Evolutionary conservation across 2,888 invertebrate species (phyloP).

Genomic region (Galeruca laticollis): DNA sequence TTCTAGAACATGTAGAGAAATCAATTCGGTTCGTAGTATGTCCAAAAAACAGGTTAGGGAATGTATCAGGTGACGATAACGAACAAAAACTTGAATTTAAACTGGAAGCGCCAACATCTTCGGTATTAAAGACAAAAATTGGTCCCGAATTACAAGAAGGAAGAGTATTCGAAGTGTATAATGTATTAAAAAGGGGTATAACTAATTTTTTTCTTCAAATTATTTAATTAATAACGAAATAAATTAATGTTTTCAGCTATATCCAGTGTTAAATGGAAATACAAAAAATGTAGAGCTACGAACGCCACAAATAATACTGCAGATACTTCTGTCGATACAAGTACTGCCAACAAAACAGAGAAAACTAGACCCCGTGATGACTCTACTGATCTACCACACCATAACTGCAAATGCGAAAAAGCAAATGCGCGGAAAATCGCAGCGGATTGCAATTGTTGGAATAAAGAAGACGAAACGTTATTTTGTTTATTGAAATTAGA

Average conservation of each 20-base stretch:
- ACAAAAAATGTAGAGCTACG: constrained; percentile 1
- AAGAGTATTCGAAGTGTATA: not conserved
- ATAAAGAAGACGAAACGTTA: constrained; percentile 37
- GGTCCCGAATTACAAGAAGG: not conserved
- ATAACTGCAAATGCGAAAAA: constrained; percentile 18
- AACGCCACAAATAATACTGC: not conserved
- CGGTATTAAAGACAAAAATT: not conserved
- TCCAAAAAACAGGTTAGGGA: not conserved
- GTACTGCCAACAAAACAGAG: not conserved
- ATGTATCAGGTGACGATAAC: not conserved
- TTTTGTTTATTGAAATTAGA: constrained; percentile 43
- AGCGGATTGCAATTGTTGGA: not conserved
- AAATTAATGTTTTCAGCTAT: constrained; percentile 3
- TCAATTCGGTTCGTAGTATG: not conserved
- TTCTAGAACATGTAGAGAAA: constrained; percentile 3
- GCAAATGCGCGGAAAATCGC: constrained; percentile 6
- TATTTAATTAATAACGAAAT: too few relatives aligned
- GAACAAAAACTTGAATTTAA: not conserved
- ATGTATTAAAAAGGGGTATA: constrained; percentile 4
- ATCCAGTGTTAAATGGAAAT: constrained; percentile 12
- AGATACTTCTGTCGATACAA: not conserved
- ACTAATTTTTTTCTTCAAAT: too few relatives aligned
- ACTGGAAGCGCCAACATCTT: not conserved
- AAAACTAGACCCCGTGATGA: not conserved
- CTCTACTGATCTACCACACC: not conserved